A percentile compares a stretch with the other conserved stretches of the same genome.
Evolutionary conservation across 2,113 vertebrate species (phyloP).

Genomic region (Perccottus glenii): DNA sequence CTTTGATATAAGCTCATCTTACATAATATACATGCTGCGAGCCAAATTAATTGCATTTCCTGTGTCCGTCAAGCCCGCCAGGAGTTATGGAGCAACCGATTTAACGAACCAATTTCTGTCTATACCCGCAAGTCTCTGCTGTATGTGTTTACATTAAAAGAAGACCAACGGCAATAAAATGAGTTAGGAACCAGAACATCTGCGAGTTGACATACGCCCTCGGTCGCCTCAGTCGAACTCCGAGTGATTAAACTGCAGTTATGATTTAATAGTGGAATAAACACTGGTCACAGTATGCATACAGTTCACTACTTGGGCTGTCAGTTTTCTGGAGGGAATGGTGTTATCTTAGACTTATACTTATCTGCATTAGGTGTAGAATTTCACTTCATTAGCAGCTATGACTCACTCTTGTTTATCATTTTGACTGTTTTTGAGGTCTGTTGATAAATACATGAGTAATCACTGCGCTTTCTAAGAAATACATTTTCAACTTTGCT

Average conservation of each 20-base stretch:
- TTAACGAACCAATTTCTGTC: constrained; percentile 22
- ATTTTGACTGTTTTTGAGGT: not conserved
- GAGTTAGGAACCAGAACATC: constrained; percentile 11
- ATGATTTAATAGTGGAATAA: not conserved
- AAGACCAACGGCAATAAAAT: not conserved
- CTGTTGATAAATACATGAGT: not conserved
- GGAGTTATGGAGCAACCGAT: constrained; percentile 28
- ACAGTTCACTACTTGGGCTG: not conserved
- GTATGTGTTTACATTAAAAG: constrained; percentile 16
- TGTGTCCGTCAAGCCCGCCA: constrained; percentile 22
- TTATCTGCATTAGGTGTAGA: not conserved
- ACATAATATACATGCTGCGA: constrained; percentile 52
- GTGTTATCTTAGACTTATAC: not conserved
- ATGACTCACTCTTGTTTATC: not conserved
- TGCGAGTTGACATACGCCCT: constrained; percentile 17
- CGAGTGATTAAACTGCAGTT: not conserved
- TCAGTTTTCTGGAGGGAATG: not conserved
- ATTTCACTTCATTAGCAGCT: not conserved
- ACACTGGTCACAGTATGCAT: not conserved
- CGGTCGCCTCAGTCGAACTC: not conserved
- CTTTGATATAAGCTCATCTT: constrained; percentile 48
- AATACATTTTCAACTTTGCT: constrained; percentile 1
- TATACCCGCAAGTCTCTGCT: constrained; percentile 28
- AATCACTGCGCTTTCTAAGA: not conserved
- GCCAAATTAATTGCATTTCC: constrained; percentile 55